Evolutionary conservation across 1,140 invertebrate genomes (phyloP), one percentile per base, ranked within the genome.

Genomic region (Bursaphelenchus mucronatus): DNA sequence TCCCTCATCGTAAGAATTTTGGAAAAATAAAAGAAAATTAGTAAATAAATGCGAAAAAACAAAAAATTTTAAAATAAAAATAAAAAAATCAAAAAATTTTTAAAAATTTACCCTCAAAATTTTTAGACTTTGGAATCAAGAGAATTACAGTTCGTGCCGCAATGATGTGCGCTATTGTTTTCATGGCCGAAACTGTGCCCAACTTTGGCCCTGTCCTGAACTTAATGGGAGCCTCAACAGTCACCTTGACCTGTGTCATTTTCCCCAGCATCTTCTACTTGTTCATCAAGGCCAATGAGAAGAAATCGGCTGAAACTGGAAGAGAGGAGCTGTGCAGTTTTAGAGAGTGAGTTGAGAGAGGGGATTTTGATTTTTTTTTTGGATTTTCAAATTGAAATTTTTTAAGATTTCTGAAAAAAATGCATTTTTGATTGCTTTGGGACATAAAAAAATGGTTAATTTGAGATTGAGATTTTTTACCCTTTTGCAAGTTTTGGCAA

Each of bases 161-260:
- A 0, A 82, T 93, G 3, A 85, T 92, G 13, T 83, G 86, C 0
- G 67, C 89, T 0, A 88, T 88, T 0, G 86, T 92, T 1, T 86
- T 90, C 17, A 83, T 93, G 7, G 90, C 88, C 0, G 89, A 91
- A 82, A 86, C 88, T 3, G 86, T 94, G 0, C 91, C 92, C 0
- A 85, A 88, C 68, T 94, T 94, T 78, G 90, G 92, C 66, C 84
- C 91, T 17, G 87, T 94, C 0, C 89, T 94, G 87, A 87, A 90
- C 40, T 83, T 94, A 2, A 87, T 94, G 4, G 91, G 91, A 13
- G 89, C 89, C 0, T 86, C 92, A 0, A 92, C 89, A 0, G 88
- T 90, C 0, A 90, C 90, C 7, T 63, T 83, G n/a, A 73, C 82
- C 19, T 78, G 75, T 3, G 76, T 82, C 46, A 73, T 84, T 40